Evolutionary conservation across 2,797 vertebrate species (phyloP).

Genomic region (Propithecus perrieri): DNA sequence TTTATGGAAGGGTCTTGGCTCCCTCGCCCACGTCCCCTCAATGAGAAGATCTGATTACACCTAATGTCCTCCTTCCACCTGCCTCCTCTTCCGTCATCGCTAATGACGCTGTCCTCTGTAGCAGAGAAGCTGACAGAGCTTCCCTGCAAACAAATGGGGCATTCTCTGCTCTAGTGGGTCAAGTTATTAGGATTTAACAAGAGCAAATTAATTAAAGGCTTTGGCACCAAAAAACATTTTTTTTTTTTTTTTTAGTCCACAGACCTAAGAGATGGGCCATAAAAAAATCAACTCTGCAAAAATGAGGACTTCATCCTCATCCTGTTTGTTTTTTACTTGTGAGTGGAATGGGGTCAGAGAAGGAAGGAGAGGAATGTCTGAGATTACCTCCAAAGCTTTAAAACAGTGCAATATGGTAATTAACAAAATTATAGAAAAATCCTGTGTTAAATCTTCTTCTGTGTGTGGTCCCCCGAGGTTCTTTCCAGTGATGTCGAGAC

Average conservation of each 20-base stretch:
- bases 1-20: neutral
- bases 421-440: neutral
- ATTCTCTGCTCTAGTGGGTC: conserved; percentile 81
- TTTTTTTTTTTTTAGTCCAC: conserved; percentile 46
- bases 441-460: neutral
- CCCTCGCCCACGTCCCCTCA: neutral
- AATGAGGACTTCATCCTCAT: neutral
- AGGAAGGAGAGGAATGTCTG: neutral
- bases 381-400: neutral
- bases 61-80: neutral
- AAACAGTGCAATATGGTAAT: neutral
- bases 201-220: conserved; percentile 80
- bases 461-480: neutral
- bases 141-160: conserved; percentile 69
- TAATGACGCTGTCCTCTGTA: neutral
- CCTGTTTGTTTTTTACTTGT: neutral
- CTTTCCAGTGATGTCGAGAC: neutral
- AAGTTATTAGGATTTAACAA: conserved; percentile 82
- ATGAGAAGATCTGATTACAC: conserved; percentile 27
- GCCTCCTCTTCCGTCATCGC: conserved; percentile 23
- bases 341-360: neutral
- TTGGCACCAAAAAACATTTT: conserved; percentile 63
- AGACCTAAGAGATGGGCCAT: conserved; percentile 27
- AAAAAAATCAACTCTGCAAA: conserved; percentile 45
- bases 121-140: conserved; percentile 30